Evolutionary conservation across 2,113 vertebrate species (phyloP), one percentile per base, ranked within the genome.

Genomic region (Centrocercus urophasianus): DNA sequence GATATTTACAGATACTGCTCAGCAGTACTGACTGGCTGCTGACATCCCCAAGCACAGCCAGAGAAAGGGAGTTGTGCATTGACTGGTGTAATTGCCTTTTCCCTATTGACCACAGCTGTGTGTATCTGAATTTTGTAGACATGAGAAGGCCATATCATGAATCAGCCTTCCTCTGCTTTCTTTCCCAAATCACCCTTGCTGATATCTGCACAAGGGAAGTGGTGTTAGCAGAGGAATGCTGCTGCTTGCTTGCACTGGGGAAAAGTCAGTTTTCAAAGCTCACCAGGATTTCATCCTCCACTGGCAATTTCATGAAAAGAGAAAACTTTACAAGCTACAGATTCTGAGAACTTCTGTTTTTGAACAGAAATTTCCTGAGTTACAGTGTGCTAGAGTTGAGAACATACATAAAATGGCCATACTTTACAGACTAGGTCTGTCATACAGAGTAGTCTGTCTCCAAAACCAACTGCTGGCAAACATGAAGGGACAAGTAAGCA

Each of bases 21-120:
- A 75, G 30, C 28, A 38, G 34, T 16, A 34, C 52, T 12, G 38
- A 21, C 25, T 2, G 11, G 38, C 22, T 82, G 0, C 0, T 50
- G 45, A 45, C 19, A 15, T 43, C 64, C 42, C 42, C 64, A 66
- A 42, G 40, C 28, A 66, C 40, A 32, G 11, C 11, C 32, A n/a
- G 42, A 16, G 47, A 67, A 32, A 47, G 21, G 27, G 4, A 19
- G 1, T 28, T 73, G 34, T 65, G 43, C 32, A 15, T 75, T 36
- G 17, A 3, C 6, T 15, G 13, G 30, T 57, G 34, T 3, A 52
- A 30, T 50, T 82, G 36, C 1, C 52, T 74, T 75, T 63, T 77
- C 13, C n/a, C 21, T 21, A 3, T 28, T 86, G 54, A 43, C 12
- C 34, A 7, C 8, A 22, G 20, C 25, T 40, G 2, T 2, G 2